Conservation (phyloP, 2,113 vertebrate genomes). For the Archocentrus centrarchus region DNA sequence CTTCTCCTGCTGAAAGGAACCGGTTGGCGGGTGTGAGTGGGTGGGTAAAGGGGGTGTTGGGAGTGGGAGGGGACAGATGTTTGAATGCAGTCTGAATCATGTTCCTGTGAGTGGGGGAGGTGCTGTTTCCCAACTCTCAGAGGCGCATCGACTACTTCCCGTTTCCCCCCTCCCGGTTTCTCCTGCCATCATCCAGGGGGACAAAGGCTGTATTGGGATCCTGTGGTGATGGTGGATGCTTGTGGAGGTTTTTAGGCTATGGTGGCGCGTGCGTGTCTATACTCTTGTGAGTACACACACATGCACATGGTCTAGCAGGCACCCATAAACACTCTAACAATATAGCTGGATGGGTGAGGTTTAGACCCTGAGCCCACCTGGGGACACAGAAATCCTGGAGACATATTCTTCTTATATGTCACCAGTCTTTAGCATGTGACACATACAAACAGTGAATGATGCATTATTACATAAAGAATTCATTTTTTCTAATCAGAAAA, state of each 20-base stretch:
- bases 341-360: not conserved
- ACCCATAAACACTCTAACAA: not conserved
- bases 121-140: slow-evolving; percentile 40
- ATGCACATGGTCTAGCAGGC: not conserved
- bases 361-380: slow-evolving; percentile 15
- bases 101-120: not conserved
- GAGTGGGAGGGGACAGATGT: not conserved
- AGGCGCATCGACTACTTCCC: slow-evolving; percentile 10
- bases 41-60: not conserved
- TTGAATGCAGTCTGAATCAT: not conserved
- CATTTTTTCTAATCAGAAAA: too few relatives aligned
- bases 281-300: not conserved
- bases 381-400: slow-evolving; percentile 46
- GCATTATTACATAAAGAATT: too few relatives aligned
- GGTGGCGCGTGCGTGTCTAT: not conserved
- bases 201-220: slow-evolving; percentile 47
- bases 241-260: not conserved
- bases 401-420: too few relatives aligned
- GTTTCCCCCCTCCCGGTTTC: slow-evolving; percentile 31
- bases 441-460: too few relatives aligned
- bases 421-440: too few relatives aligned
- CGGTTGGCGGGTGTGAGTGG: not conserved
- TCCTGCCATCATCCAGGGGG: slow-evolving; percentile 71
- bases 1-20: not conserved
- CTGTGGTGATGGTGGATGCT: slow-evolving; percentile 39